Percentiles rank a stretch among this genome's conserved stretches.
These are phyloP conservation scores for Synergus gifuensis DNA, from an alignment of 2,888 invertebrate genomes.

Conservation along the genomic window DNA sequence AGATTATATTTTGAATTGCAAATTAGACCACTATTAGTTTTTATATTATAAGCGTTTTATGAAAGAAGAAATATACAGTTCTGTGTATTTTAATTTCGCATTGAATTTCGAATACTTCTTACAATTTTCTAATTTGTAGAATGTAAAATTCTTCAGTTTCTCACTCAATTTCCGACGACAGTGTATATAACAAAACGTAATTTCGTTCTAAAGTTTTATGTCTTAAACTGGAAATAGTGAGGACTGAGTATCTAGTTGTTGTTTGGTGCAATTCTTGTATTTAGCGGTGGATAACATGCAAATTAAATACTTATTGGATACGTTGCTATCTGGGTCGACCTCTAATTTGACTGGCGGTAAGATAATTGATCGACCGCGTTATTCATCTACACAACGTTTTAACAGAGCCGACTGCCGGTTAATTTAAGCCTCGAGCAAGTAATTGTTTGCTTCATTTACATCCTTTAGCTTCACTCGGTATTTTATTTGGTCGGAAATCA, in stretches of 20 bases:
- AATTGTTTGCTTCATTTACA: constrained; percentile 31
- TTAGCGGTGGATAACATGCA: constrained; percentile 25
- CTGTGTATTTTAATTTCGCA: too few relatives aligned
- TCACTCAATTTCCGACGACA: too few relatives aligned
- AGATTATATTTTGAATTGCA: not conserved
- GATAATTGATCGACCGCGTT: constrained; percentile 34
- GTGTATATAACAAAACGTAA: too few relatives aligned
- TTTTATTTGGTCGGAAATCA: constrained; percentile 7
- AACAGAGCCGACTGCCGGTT: constrained; percentile 15
- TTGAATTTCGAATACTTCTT: too few relatives aligned
- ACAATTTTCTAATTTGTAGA: too few relatives aligned
- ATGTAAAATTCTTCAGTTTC: too few relatives aligned
- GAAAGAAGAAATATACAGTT: too few relatives aligned
- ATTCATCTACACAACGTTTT: constrained; percentile 21
- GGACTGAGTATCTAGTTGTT: not conserved
- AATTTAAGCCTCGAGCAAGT: constrained; percentile 7
- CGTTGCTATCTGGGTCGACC: constrained; percentile 51
- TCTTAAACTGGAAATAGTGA: not conserved
- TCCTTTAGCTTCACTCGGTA: constrained; percentile 6
- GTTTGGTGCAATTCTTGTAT: constrained; percentile 13
- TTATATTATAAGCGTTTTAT: too few relatives aligned
- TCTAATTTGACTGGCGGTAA: constrained; percentile 47
- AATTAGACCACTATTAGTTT: not conserved
- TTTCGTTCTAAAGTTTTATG: not conserved
- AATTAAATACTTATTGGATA: constrained; percentile 52